A percentile compares a stretch with the other conserved stretches of the same genome.
Evolutionary conservation across 2,113 vertebrate genomes (phyloP).

Genomic region (Merops nubicus): DNA sequence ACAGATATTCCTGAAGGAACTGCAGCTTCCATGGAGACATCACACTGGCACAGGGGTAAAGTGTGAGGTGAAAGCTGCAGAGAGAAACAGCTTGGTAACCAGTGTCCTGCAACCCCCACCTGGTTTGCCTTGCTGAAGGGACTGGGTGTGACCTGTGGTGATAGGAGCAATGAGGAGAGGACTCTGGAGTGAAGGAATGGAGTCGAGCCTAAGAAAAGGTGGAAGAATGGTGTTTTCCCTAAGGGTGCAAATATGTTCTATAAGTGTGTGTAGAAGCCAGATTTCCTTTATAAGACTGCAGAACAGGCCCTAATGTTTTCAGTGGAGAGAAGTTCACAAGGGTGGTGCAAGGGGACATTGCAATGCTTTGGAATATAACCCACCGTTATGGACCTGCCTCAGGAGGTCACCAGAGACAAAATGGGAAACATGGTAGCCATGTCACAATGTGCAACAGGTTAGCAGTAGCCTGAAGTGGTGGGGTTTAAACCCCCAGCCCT

Average conservation of each 20-base stretch:
- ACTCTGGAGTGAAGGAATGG: background rate
- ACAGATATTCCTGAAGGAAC: background rate
- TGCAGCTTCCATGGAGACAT: fast-evolving
- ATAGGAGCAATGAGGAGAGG: background rate
- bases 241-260: background rate
- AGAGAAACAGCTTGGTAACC: background rate
- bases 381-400: background rate
- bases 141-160: background rate
- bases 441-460: background rate
- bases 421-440: background rate
- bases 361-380: background rate
- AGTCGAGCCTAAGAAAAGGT: background rate
- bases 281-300: background rate
- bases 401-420: background rate
- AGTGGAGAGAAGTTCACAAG: background rate
- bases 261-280: background rate
- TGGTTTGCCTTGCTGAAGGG: background rate
- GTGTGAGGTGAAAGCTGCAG: background rate
- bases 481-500: too few species aligned
- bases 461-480: too few species aligned
- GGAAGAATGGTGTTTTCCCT: background rate
- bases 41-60: background rate
- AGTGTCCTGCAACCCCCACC: background rate
- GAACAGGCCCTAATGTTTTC: background rate
- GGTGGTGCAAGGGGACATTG: fast-evolving